Evolutionary conservation across 2,888 invertebrate species (phyloP), one percentile per base, ranked within the genome.

Genomic region (Seladonia tumulorum): DNA sequence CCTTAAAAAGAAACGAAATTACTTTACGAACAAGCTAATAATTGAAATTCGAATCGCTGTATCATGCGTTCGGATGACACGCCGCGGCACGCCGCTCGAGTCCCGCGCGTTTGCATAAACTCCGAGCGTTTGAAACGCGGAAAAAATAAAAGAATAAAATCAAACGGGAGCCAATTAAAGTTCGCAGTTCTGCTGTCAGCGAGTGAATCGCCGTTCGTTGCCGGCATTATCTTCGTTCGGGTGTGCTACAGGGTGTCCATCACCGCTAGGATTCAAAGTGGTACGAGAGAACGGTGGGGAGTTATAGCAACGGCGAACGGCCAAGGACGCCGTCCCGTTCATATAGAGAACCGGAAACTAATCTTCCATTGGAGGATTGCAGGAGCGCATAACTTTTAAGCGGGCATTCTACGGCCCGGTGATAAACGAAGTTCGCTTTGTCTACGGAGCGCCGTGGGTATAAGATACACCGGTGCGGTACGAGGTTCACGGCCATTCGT

Each of bases 401-500:
- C 45, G 70, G 47, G 35, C 25, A 76, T 12, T 60, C 53, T 29
- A 45, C 14, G 16, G 57, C 18, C 16, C 47, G 45, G 72, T 72
- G 72, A 76, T 83, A 76, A 81, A 63, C 75, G 71, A 35, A 71
- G 70, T 71, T 71, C 63, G 42, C 76, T 76, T 83, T 83, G 81
- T 72, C 76, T 42, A 18, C 35, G 10, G 4, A 39, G 12, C 57
- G 16, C 16, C 22, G 35, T 35, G 22, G 29, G 63, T 22, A 45
- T 71, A 76, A 83, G 81, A 72, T 73, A 76, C 68, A 76, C 16
- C 72, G 29, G 29, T n/a, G 57, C 66, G 7, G 47, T 73, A 60
- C 82, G 72, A 83, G 73, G 83, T 83, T 83, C 83, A 83, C 57
- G 83, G 68, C 29, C 84, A 80, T 78, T 18, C 42, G 85, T 76